Percentiles rank a stretch among this genome's conserved stretches.
Conservation (phyloP, 1,140 invertebrate genomes). For the Neelides sp. region DNA sequence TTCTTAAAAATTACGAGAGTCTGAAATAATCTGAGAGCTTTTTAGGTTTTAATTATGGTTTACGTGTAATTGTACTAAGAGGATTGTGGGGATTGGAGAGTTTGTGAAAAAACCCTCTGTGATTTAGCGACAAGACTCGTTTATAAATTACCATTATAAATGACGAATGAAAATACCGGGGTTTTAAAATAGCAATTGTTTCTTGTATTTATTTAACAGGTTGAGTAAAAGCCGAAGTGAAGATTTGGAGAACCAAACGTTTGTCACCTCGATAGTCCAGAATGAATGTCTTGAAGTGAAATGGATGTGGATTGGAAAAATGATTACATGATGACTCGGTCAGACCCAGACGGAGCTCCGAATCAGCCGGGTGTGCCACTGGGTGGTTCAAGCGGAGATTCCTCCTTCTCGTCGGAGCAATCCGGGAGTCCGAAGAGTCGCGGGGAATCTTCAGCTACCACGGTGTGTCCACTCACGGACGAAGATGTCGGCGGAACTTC, state of each 20-base stretch:
- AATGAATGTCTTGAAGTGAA: not conserved
- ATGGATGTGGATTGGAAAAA: constrained; percentile 8
- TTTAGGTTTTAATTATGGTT: too few species aligned
- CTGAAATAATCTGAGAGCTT: too few species aligned
- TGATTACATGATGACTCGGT: constrained; percentile 14
- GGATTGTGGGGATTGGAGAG: too few species aligned
- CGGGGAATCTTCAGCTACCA: not conserved
- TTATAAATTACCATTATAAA: not conserved
- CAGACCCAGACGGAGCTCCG: constrained; percentile 25
- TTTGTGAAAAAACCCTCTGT: too few species aligned
- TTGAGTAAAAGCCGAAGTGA: too few species aligned
- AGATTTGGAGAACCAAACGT: too few species aligned
- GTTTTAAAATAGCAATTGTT: not conserved
- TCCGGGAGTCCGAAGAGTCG: not conserved
- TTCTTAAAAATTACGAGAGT: too few species aligned
- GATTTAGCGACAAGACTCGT: not conserved
- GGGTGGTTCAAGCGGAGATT: not conserved
- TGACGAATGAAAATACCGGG: not conserved
- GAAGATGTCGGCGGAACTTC: too few species aligned
- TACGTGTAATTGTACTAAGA: too few species aligned
- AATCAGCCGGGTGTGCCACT: constrained; percentile 3
- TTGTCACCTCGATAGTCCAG: not conserved
- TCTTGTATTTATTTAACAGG: not conserved
- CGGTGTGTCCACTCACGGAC: not conserved
- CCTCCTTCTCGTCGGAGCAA: not conserved